phyloP scores from a whole-genome alignment of 2,888 invertebrate species.

The Aleiodes testaceus region DNA sequence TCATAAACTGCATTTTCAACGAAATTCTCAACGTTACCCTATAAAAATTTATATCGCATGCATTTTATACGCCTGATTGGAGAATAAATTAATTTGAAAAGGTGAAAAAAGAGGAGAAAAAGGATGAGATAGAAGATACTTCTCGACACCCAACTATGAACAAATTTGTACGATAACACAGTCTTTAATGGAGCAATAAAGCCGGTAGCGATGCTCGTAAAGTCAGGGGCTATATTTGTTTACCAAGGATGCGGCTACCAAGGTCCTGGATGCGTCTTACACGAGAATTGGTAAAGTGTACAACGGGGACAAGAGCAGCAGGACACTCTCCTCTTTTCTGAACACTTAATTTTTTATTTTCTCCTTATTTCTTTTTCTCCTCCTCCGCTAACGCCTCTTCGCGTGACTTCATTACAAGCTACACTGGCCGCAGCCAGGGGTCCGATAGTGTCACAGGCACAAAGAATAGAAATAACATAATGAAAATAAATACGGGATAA shows the following conservation, averaged over 20 bases:
- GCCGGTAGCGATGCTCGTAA: conserved; percentile 54
- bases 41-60: conserved; percentile 10
- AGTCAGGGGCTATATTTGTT: conserved; percentile 58
- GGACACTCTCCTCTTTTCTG: conserved; percentile 40
- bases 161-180: conserved; percentile 57
- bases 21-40: neutral
- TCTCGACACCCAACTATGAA: conserved; percentile 9
- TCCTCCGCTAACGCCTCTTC: conserved; percentile 33
- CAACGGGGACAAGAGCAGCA: conserved; percentile 56
- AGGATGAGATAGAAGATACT: neutral
- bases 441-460: too few relatives aligned
- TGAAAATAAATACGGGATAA: neutral
- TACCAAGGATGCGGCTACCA: conserved; percentile 48
- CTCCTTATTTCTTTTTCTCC: conserved; percentile 9
- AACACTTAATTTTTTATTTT: conserved; percentile 29
- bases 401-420: conserved; percentile 59
- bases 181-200: conserved; percentile 51
- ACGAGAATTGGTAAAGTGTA: conserved; percentile 43
- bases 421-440: conserved; percentile 3
- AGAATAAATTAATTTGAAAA: conserved; percentile 3
- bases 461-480: neutral
- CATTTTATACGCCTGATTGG: conserved; percentile 16
- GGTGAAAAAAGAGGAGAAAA: neutral
- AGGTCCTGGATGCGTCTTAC: conserved; percentile 17
- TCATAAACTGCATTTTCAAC: conserved; percentile 19